Base-by-base conservation (phyloP, 2,888 invertebrate genomes). In the Pyrgus malvae region DNA sequence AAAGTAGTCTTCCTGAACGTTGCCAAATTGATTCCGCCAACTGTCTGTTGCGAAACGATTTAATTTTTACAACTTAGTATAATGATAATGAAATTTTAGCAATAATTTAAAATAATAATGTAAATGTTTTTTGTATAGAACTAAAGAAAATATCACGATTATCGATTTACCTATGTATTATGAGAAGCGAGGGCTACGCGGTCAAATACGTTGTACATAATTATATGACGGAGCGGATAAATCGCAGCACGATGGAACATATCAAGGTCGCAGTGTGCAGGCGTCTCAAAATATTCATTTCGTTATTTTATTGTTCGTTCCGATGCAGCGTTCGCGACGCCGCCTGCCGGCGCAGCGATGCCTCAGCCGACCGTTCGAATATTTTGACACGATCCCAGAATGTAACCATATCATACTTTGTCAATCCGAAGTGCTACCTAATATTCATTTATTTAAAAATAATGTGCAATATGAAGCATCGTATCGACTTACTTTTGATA, bases 1-100 rank as follows among this genome's bases (percentile, higher is more conserved):
- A 85, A 83, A 87, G 86, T 88, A 88, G 89, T 90, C 90, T 90
- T 90, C 89, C 88, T 84, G 75, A 89, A 87, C 85, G 86, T 88
- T 89, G 90, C 90, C 90, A 90, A 90, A 90, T 86, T 83, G 74
- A 78, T 75, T 80, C 83, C 82, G 86, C 85, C 84, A 87, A 88
- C 85, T 80, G 72, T 85, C 81, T 84, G 83, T 83, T 83, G 85
- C 83, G 84, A 83, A 81, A 82, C 83, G 72, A 80, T 78, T 78
- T 81, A 81, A 76, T 76, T 83, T 78, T 78, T 80, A 79, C 77
- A 66, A 70, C 74, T 80, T 87, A 87, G 83, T 72, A 67, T 86
- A 87, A 87, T 84, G 63, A 79, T 82, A 90, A 88, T 75, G 74
- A 86, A 87, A 88, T 84, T 89, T 84, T 89, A 89, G 89, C 89